Evolutionary conservation across 2,888 invertebrate genomes (phyloP), one percentile per base, ranked within the genome.

Genomic region (Mesodorylaimus sp.): DNA sequence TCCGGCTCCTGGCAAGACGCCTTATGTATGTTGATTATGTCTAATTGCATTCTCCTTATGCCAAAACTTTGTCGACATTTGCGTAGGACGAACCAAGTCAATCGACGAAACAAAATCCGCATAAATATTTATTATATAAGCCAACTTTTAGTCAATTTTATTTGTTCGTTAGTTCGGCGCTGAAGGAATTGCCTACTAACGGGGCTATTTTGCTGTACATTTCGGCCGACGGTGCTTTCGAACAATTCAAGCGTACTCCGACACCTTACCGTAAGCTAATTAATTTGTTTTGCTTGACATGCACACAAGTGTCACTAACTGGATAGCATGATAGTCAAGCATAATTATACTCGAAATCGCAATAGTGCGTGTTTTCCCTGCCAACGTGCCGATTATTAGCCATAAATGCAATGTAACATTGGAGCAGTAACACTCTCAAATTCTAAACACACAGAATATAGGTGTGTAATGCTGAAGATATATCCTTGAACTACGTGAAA

Each of bases 51-150:
- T n/a, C n/a, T n/a, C n/a, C n/a, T n/a, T n/a, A n/a, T n/a, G n/a
- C n/a, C n/a, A n/a, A n/a, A n/a, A n/a, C n/a, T n/a, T n/a, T n/a
- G n/a, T n/a, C 16, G 16, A 5, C n/a, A n/a, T 5, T 21, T 19
- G 19, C 36, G 19, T 37, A 27, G 3, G 61, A 71, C 63, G 82
- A 83, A 67, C 81, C 82, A 67, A 81, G 61, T 38, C 50, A 55
- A 28, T 37, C 74, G 51, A 77, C 79, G 66, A 73, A 83, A 63
- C 83, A 85, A 70, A 93, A 91, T 73, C 91, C 91, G 39, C 91
- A 91, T 74, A 93, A 93, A 72, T 89, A 88, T 73, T 76, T 93
- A 60, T 76, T 93, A 59, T 93, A 86, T 73, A 88, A 87, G 70
- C 93, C 93, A 51, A 84, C 87, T 47, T 80, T 88, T 61, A 83